phyloP scores from a whole-genome alignment of 2,797 vertebrate genomes.

The Phyllotis vaccarum region DNA sequence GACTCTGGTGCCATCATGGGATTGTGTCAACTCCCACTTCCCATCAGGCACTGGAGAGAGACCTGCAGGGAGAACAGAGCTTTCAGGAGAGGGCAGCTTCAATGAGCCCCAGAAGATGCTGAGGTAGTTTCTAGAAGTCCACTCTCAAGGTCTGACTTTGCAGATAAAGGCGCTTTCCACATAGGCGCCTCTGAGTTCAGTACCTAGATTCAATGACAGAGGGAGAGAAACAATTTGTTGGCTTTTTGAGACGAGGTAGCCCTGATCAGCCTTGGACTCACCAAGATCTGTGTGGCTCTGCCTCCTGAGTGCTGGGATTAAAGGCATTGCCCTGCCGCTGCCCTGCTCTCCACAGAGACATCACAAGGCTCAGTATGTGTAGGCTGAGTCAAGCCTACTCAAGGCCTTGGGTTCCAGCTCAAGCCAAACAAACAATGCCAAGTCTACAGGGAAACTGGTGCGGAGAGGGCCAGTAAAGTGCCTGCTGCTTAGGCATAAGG shows the following conservation, averaged over 20 bases:
- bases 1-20: rapidly evolving
- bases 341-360: not conserved
- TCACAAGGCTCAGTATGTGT: not conserved
- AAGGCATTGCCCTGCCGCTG: not conserved
- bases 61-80: not conserved
- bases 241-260: not conserved
- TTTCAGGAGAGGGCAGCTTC: not conserved
- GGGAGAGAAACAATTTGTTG: not conserved
- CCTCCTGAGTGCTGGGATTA: not conserved
- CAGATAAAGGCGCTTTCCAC: not conserved
- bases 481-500: not conserved
- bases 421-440: not conserved
- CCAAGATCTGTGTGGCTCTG: not conserved
- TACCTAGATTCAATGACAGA: not conserved
- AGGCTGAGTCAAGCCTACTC: not conserved
- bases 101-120: not conserved
- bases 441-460: not conserved
- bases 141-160: not conserved
- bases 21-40: not conserved
- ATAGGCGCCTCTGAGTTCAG: not conserved
- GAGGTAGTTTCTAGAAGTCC: not conserved
- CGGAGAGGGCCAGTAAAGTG: no score
- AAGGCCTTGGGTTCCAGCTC: not conserved
- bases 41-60: not conserved
- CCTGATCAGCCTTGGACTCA: not conserved